A percentile compares a stretch with the other conserved stretches of the same genome.
These are phyloP conservation scores for Gallinago solitaria DNA, from an alignment of 2,797 vertebrate genomes.

Conservation along the genomic window DNA sequence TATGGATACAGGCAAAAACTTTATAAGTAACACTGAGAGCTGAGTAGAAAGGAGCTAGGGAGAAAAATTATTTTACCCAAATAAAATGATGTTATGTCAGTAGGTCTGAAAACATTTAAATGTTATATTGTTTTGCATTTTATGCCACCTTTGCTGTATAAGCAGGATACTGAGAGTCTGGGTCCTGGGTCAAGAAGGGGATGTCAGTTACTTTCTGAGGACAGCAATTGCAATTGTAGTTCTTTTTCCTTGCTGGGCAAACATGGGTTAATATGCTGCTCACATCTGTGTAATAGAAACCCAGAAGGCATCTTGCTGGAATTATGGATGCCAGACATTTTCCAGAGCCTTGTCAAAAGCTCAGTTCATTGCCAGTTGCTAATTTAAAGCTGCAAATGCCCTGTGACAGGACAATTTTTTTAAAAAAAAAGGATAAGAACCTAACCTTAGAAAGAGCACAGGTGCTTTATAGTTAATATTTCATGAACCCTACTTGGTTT, in stretches of 20 bases:
- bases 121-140: background rate
- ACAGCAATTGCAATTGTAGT: background rate
- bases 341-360: background rate
- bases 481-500: background rate
- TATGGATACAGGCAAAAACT: background rate
- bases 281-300: conserved; percentile 23
- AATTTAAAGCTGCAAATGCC: background rate
- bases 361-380: background rate
- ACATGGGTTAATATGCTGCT: background rate
- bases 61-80: background rate
- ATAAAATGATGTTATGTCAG: background rate
- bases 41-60: background rate
- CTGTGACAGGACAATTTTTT: background rate
- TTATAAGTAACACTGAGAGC: background rate
- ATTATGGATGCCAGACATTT: conserved; percentile 8
- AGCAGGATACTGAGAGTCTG: background rate
- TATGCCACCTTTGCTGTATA: background rate
- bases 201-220: background rate
- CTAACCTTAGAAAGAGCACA: background rate
- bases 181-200: background rate
- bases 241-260: background rate
- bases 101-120: background rate
- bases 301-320: conserved; percentile 15
- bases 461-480: background rate
- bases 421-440: background rate